Evolutionary conservation across 2,797 vertebrate genomes (phyloP).

Genomic region (Acipenser ruthenus): DNA sequence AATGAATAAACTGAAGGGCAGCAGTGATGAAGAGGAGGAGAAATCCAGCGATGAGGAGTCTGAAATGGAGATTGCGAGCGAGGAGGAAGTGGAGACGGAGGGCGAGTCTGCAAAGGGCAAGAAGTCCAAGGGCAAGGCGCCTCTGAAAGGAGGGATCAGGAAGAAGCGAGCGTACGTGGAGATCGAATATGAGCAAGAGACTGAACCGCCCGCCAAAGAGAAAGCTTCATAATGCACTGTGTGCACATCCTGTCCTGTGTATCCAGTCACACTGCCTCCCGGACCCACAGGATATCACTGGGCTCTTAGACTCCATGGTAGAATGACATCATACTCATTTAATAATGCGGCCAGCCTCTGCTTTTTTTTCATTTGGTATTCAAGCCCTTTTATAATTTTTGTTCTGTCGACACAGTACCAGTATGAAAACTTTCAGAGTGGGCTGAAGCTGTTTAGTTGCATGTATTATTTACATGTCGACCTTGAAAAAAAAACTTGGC

Average conservation of each 20-base stretch:
- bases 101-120: conserved; percentile 11
- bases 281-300: background rate
- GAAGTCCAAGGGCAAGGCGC: conserved; percentile 72
- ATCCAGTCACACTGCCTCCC: no score
- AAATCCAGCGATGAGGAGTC: conserved; percentile 41
- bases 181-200: conserved; percentile 86
- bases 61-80: conserved; percentile 32
- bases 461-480: no score
- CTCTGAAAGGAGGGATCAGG: conserved; percentile 61
- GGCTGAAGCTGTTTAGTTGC: no score
- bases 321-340: background rate
- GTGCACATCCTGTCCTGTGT: no score
- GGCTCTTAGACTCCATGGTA: background rate
- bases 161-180: conserved; percentile 79
- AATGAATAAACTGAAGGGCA: conserved; percentile 78
- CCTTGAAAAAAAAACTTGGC: no score
- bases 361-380: background rate
- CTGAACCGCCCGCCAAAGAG: conserved; percentile 59
- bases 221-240: conserved; percentile 47
- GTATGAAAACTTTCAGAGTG: no score
- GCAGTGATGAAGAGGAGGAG: conserved; percentile 64
- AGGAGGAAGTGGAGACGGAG: conserved; percentile 40
- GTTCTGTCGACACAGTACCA: no score
- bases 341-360: background rate
- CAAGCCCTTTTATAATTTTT: background rate